A percentile compares a stretch with the other conserved stretches of the same genome.
These are phyloP conservation scores for Pantherophis vulpinus DNA, from an alignment of 2,797 vertebrate species.

Conservation along the genomic window DNA sequence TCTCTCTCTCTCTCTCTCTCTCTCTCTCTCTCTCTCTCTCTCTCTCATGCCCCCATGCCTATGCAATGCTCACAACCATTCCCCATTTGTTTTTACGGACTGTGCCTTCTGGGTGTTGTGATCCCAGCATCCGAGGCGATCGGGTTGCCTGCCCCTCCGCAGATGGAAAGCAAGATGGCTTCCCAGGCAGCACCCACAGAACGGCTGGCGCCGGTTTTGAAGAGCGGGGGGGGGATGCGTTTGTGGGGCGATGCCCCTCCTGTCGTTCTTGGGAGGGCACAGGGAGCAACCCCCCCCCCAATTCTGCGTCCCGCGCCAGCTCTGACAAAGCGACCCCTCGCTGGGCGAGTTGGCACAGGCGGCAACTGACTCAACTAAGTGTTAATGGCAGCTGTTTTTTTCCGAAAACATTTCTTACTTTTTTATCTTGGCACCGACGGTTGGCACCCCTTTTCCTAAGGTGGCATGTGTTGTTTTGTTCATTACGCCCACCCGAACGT, in stretches of 20 bases:
- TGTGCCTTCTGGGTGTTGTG: not conserved
- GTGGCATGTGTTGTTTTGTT: conserved; percentile 25
- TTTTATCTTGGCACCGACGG: not conserved
- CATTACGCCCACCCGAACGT: conserved; percentile 5
- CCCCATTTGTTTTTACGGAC: not conserved
- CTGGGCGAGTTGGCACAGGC: not conserved
- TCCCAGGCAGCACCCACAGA: not conserved
- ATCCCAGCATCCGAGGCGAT: not conserved
- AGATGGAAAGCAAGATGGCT: not conserved
- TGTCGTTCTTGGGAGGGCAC: not conserved
- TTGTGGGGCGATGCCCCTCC: not conserved
- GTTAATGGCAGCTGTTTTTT: not conserved
- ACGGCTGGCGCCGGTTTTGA: too few relatives aligned
- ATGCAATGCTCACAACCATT: not conserved
- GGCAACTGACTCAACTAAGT: not conserved
- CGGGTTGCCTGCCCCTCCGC: not conserved
- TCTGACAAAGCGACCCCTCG: not conserved
- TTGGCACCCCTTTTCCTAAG: not conserved
- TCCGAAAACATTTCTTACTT: not conserved
- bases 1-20: too few relatives aligned
- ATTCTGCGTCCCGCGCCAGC: accelerated
- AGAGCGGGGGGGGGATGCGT: too few relatives aligned
- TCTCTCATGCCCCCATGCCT: too few relatives aligned
- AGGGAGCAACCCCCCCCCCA: not conserved
- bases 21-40: too few relatives aligned